Base-by-base conservation (phyloP, 2,113 vertebrate genomes). In the Rhodinocichla rosea region DNA sequence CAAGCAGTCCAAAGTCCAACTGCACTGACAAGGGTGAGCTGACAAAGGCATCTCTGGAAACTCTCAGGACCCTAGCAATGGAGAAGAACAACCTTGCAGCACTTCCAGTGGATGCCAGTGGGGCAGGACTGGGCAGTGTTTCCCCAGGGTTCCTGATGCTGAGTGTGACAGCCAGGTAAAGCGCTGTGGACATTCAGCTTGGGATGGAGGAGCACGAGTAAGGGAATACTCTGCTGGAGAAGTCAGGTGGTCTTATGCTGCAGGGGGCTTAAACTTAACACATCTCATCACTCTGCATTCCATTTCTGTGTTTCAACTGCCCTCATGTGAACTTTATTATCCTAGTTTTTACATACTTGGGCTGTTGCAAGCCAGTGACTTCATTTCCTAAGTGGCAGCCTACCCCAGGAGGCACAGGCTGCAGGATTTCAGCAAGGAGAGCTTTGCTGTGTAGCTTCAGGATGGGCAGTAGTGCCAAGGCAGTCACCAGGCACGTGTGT, bases 401-500 rank as follows among this genome's bases (percentile, higher is more conserved):
- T 47, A 64, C 3, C 40, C 53, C 5, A 4, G 22, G n/a, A 86
- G 67, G 73, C 33, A 20, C 4, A 79, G 7, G 39, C 62, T 89
- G 63, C 53, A 64, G 45, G 19, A 65, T 35, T 76, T 32, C 10
- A 63, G 35, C 5, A 47, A 6, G 27, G 24, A 78, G 50, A 49
- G 23, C 42, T 65, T 9, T 26, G 40, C 55, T 81, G 73, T 56
- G 28, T 5, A 30, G 59, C 59, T 86, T 73, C 35, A 30, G 52
- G 32, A 50, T 4, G 44, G 53, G 45, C 57, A 52, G n/a, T 3
- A 56, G 62, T 24, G 35, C 76, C 49, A 24, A 44, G 52, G 59
- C 20, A 11, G 8, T 53, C 56, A 45, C 32, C 50, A 62, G 17
- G 15, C 62, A 28, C 0, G 0, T 2, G 14, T 32, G 50, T 67